A percentile compares a stretch with the other conserved stretches of the same genome.
phyloP scores from a whole-genome alignment of 2,888 invertebrate genomes.

The Alloplasta piceator region DNA sequence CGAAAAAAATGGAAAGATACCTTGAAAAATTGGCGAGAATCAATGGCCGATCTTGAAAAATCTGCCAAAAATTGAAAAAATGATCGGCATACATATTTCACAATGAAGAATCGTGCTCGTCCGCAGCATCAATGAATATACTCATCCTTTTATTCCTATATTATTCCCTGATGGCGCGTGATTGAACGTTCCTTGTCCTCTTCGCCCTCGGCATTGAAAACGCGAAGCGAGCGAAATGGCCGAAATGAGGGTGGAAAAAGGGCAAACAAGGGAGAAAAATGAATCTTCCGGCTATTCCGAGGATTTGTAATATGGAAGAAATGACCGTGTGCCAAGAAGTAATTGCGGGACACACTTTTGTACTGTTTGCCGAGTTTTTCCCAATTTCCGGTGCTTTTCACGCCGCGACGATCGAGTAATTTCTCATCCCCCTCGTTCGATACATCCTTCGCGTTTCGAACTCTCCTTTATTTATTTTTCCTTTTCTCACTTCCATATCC shows the following conservation, averaged over 20 bases:
- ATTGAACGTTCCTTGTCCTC: background rate
- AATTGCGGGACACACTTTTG: constrained; percentile 34
- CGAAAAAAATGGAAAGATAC: too few species aligned
- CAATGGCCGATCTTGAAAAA: too few species aligned
- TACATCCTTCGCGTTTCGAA: background rate
- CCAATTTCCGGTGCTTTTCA: constrained; percentile 47
- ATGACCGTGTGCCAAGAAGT: constrained; percentile 28
- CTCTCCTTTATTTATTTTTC: constrained; percentile 34
- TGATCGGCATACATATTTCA: too few species aligned
- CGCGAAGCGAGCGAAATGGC: constrained; percentile 1
- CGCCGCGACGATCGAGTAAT: constrained; percentile 26
- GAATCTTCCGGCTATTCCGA: constrained; percentile 25
- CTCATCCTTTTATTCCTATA: constrained; percentile 9
- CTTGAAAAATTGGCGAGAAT: too few species aligned
- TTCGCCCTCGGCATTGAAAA: background rate
- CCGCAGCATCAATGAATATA: constrained; percentile 25
- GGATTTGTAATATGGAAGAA: constrained; percentile 42
- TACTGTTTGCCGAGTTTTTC: constrained; percentile 43
- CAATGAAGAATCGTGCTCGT: background rate
- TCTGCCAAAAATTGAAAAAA: too few species aligned
- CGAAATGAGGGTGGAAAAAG: background rate
- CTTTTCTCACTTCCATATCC: constrained; percentile 10
- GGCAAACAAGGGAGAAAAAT: background rate
- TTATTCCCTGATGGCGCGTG: constrained; percentile 7
- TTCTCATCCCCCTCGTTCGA: constrained; percentile 13